These are phyloP conservation scores for Mesodorylaimus sp. DNA, from an alignment of 2,888 invertebrate species.

Conservation along the genomic window DNA sequence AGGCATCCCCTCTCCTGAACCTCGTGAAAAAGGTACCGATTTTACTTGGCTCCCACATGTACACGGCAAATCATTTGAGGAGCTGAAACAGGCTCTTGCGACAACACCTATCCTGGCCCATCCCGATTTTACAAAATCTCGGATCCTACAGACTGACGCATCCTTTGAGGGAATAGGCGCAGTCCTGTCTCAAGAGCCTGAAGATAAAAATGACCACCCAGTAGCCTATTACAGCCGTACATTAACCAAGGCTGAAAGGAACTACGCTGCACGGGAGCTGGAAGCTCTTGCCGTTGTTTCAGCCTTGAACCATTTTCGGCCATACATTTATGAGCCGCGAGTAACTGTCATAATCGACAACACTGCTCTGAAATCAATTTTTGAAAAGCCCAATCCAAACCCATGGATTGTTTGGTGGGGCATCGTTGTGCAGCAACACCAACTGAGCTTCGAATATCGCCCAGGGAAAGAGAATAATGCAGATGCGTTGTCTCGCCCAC, in stretches of 20 bases:
- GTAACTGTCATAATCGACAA: background rate
- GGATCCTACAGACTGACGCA: constrained; percentile 3
- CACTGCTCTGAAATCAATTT: background rate
- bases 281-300: constrained; percentile 5
- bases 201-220: constrained; percentile 3
- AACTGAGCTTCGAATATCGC: too few relatives aligned
- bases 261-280: constrained; percentile 1
- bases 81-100: background rate
- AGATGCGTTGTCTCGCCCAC: too few relatives aligned
- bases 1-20: background rate
- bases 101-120: constrained; percentile 2
- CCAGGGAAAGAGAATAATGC: too few relatives aligned
- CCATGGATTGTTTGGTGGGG: background rate
- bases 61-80: constrained; percentile 1
- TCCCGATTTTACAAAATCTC: constrained; percentile 4
- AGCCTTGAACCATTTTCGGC: background rate
- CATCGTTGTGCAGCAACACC: too few relatives aligned
- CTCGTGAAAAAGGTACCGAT: background rate
- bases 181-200: background rate
- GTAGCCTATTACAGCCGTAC: constrained; percentile 1
- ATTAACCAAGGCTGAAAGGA: background rate
- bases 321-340: background rate
- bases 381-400: background rate
- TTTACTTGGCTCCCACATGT: background rate
- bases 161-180: constrained; percentile 1